These are phyloP conservation scores for Atherinomorus stipes DNA, from an alignment of 2,113 vertebrate species.

Conservation along the genomic window DNA sequence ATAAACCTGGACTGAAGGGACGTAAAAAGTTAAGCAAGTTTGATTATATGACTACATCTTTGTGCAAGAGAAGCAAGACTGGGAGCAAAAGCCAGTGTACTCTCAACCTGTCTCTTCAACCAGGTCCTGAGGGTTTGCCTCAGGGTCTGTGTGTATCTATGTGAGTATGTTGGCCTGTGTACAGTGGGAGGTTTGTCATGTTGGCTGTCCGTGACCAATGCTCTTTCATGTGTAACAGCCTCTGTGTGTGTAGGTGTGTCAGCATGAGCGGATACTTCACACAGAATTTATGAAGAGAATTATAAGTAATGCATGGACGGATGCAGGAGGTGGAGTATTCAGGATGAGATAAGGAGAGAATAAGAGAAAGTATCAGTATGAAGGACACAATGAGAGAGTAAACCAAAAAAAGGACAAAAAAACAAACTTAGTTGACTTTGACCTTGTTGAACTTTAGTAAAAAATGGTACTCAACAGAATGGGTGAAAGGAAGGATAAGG, in stretches of 20 bases:
- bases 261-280: constrained; percentile 55
- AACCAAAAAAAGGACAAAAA: neutral
- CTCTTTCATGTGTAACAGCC: constrained; percentile 48
- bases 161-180: constrained; percentile 6
- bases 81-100: constrained; percentile 3
- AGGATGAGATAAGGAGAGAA: constrained; percentile 4
- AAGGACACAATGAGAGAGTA: neutral
- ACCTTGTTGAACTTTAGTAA: too few relatives aligned
- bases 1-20: too few relatives aligned
- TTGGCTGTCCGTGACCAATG: constrained; percentile 48
- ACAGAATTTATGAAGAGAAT: constrained; percentile 59
- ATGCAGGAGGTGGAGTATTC: constrained; percentile 28
- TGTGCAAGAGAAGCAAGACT: neutral
- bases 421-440: too few relatives aligned
- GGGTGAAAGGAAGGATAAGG: neutral
- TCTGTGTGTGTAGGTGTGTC: neutral
- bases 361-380: neutral
- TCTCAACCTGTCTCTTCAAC: constrained; percentile 49
- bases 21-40: neutral
- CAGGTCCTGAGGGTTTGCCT: constrained; percentile 41
- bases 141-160: constrained; percentile 26
- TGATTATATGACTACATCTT: constrained; percentile 12
- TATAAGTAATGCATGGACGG: constrained; percentile 76
- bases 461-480: neutral
- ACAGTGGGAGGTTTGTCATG: constrained; percentile 25